Base-by-base conservation (phyloP, 1,140 invertebrate genomes). In the Drosophila gunungcola region DNA sequence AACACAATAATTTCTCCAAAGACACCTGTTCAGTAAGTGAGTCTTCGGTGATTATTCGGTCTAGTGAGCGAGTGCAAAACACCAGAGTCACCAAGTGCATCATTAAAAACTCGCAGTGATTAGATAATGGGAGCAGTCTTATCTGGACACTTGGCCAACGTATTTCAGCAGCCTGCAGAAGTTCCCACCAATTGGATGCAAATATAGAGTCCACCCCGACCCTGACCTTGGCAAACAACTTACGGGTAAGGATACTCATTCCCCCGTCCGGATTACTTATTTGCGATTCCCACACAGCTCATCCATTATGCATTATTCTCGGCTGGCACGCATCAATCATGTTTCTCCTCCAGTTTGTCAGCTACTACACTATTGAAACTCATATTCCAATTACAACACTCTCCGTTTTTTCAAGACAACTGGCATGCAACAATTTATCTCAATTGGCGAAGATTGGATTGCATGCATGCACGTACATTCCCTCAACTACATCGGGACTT, bases 391-490 rank as follows among this genome's bases (percentile, higher is more conserved):
- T 51, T 68, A 43, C 38, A 41, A 46, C 16, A 69, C 38, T 69
- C 56, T 62, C 10, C 10, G 13, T n/a, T 38, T 27, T 27, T 55
- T 10, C n/a, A 21, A 16, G 48, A 41, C 25, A 27, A 27, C 41
- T 52, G 25, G 67, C 68, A 83, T 79, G 80, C 80, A 72, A 80
- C 72, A 72, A 84, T 76, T 84, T 80, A 56, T 68, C 49, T 84
- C 57, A 84, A 83, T 83, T 83, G 63, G 21, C 41, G 16, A 73
- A 62, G 61, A 80, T 85, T 80, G 81, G 65, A 45, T 72, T 72
- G 68, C 68, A 57, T 72, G 57, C 57, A 49, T 49, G 13, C 57
- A 51, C 41, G 42, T 29, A 64, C 45, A 69, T 54, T 61, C 38
- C 38, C 46, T 43, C n/a, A 77, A 54, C 52, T 62, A 41, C 9